phyloP scores from a whole-genome alignment of 2,113 vertebrate genomes.

The Cebidichthys violaceus region DNA sequence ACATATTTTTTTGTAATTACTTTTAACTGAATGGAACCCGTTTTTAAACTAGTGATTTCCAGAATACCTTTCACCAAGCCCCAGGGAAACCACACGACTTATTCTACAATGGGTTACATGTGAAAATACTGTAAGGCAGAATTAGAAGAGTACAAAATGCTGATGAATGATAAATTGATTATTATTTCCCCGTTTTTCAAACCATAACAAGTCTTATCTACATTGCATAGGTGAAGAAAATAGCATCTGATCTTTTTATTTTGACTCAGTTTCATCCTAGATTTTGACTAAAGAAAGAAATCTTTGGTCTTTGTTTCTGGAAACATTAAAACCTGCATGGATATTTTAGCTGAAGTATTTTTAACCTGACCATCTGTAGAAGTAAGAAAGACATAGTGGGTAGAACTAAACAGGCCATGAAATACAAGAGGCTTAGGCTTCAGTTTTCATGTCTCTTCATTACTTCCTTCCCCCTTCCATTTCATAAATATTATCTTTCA shows the following conservation, averaged over 20 bases:
- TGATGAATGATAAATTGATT: neutral
- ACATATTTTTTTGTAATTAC: too few relatives aligned
- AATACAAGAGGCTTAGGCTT: slow-evolving; percentile 7
- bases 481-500: slow-evolving; percentile 3
- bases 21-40: too few relatives aligned
- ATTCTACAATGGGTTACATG: neutral
- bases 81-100: neutral
- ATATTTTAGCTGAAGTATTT: neutral
- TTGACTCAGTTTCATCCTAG: neutral
- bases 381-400: neutral
- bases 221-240: neutral
- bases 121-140: neutral
- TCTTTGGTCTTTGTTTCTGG: neutral
- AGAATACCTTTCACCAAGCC: slow-evolving; percentile 24
- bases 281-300: neutral
- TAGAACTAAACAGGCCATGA: neutral
- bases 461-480: neutral
- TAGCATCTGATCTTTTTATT: neutral
- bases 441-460: neutral
- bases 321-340: neutral
- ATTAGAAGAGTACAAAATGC: neutral
- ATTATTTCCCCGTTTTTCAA: neutral
- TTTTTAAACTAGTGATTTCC: neutral
- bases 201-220: neutral
- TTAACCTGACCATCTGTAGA: neutral